Evolutionary conservation across 2,888 invertebrate species (phyloP), one percentile per base, ranked within the genome.

Genomic region (Drosophila koepferae): DNA sequence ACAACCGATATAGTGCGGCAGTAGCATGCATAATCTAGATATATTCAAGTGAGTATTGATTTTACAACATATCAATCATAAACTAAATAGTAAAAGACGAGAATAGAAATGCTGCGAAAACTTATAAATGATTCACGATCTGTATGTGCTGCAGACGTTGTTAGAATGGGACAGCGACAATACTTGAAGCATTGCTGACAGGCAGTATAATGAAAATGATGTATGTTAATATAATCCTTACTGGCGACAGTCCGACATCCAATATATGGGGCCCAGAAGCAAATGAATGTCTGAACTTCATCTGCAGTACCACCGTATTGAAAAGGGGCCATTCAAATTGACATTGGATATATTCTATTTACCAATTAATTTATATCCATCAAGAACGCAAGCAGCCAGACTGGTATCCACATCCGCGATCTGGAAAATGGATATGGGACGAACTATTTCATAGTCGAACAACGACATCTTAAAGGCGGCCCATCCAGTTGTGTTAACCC

Each of bases 181-280:
- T 74, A 75, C 41, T 40, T 62, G 44, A 48, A 44, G 62, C 74
- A 74, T n/a, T 44, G 31, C 18, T 1, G 44, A 54, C 77, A 74
- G 18, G 14, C 64, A 7, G 10, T 12, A 1, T 9, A 38, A 36
- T 62, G 38, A 53, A 76, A 62, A 36, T 51, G 65, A 10, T 28
- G 28, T 40, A 60, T 51, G 14, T 77, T 72, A 2, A 65, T 1
- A 16, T 43, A 2, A 9, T 46, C 14, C 8, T 31, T 49, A 5
- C 23, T 64, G 5, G 71, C 44, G 9, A 44, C 64, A 0, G 31
- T 61, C 44, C 62, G 49, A 16, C 75, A 75, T 6, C 72, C 75
- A n/a, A 66, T 7, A 7, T 34, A 5, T 0, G 72, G 72, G 0
- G 77, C 59, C 77, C 74, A 76, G 10, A 74, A 74, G 36, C 74